A percentile compares a stretch with the other conserved stretches of the same genome.
phyloP scores from a whole-genome alignment of 2,113 vertebrate species.

The Pardalotus punctatus region DNA sequence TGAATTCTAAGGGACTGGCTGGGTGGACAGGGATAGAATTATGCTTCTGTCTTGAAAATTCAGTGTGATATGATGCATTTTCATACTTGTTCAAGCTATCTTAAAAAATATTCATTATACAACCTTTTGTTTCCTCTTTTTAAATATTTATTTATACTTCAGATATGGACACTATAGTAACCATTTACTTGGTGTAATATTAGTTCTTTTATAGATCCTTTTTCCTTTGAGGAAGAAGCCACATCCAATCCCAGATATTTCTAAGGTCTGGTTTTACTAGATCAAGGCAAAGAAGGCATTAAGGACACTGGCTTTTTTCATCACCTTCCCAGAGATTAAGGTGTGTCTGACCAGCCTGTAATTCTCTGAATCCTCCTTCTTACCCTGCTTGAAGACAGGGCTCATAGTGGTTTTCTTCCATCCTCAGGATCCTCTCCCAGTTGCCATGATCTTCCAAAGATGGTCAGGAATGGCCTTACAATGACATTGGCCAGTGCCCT shows the following conservation, averaged over 20 bases:
- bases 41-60: not conserved
- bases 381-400: not conserved
- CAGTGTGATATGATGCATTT: not conserved
- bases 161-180: not conserved
- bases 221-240: not conserved
- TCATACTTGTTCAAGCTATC: not conserved
- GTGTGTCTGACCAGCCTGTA: not conserved
- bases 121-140: not conserved
- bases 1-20: not conserved
- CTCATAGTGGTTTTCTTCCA: not conserved
- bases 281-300: not conserved
- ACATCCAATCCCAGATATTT: not conserved
- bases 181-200: not conserved
- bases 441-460: not conserved
- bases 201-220: not conserved
- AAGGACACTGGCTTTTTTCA: not conserved
- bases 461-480: not conserved
- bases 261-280: not conserved
- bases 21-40: rapidly evolving
- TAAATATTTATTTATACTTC: not conserved
- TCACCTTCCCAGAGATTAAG: not conserved
- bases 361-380: not conserved
- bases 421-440: not conserved
- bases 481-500: not conserved
- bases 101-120: not conserved